Evolutionary conservation across 2,888 invertebrate genomes (phyloP).

Genomic region (Cylindroiulus punctatus): DNA sequence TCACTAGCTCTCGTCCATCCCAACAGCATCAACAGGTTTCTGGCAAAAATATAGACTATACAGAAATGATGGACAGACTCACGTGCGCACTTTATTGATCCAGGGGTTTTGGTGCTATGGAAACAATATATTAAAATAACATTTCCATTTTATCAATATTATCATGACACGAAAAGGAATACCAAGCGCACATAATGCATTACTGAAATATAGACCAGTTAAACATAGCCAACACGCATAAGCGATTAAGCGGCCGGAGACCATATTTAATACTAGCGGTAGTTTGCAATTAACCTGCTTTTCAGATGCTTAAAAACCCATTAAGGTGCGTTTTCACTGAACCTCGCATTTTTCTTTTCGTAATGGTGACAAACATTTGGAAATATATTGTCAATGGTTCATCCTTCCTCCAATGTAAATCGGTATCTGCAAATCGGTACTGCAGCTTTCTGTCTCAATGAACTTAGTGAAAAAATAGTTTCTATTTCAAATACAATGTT

Average conservation of each 20-base stretch:
- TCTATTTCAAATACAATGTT: not conserved
- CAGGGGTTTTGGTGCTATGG: not conserved
- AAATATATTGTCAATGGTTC: too few relatives aligned
- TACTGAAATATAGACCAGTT: not conserved
- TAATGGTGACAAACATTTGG: too few relatives aligned
- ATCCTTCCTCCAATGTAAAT: too few relatives aligned
- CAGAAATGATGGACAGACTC: not conserved
- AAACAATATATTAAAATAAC: not conserved
- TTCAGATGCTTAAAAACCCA: too few relatives aligned
- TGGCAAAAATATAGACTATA: not conserved
- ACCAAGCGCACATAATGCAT: not conserved
- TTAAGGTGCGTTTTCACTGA: too few relatives aligned
- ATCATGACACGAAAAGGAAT: not conserved
- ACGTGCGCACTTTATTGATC: not conserved
- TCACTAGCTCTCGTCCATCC: not conserved
- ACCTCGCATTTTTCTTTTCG: too few relatives aligned
- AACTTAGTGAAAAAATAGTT: not conserved
- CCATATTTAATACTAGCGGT: too few relatives aligned
- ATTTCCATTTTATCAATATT: not conserved
- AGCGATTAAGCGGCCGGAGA: too few relatives aligned
- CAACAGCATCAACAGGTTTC: not conserved
- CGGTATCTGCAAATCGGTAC: too few relatives aligned
- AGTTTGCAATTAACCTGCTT: too few relatives aligned
- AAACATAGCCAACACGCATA: not conserved
- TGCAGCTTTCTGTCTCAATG: not conserved